Percentiles rank a stretch among this genome's conserved stretches.
Evolutionary conservation across 2,797 vertebrate genomes (phyloP).

Genomic region (Halcyon leucocephala): DNA sequence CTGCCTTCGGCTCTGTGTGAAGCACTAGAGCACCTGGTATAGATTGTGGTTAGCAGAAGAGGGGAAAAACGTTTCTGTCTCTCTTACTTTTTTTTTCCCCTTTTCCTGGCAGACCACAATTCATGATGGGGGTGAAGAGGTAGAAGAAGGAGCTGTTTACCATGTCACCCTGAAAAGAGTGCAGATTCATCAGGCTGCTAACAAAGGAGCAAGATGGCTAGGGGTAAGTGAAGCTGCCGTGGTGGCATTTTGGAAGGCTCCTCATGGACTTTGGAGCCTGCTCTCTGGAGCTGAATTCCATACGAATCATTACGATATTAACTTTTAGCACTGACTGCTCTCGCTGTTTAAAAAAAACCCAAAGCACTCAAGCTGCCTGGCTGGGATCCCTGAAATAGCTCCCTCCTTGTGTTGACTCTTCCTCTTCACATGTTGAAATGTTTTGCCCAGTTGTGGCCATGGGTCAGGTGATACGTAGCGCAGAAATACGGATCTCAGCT

Average conservation of each 20-base stretch:
- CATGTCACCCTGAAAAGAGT: conserved; percentile 94
- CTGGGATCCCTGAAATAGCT: background rate
- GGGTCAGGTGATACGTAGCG: background rate
- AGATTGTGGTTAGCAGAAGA: conserved; percentile 43
- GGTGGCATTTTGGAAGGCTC: background rate
- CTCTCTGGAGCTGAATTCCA: conserved; percentile 25
- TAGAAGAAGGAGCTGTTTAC: conserved; percentile 95
- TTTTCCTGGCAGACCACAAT: conserved; percentile 87
- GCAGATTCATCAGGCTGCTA: conserved; percentile 95
- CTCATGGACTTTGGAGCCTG: conserved; percentile 53
- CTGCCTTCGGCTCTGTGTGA: background rate
- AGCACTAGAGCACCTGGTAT: conserved; percentile 57
- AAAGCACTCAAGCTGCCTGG: background rate
- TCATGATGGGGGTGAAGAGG: conserved; percentile 96
- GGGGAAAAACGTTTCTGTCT: background rate
- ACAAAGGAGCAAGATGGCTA: conserved; percentile 96
- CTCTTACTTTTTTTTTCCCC: background rate
- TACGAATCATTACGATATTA: conserved; percentile 33
- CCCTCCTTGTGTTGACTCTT: background rate
- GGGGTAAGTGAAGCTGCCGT: conserved; percentile 84
- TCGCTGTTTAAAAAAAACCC: background rate
- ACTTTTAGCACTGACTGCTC: conserved; percentile 36
- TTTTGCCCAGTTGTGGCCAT: background rate
- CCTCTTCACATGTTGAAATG: background rate
- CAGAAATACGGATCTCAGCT: background rate